Evolutionary conservation across 2,113 vertebrate genomes (phyloP).

Genomic region (Osmerus mordax): DNA sequence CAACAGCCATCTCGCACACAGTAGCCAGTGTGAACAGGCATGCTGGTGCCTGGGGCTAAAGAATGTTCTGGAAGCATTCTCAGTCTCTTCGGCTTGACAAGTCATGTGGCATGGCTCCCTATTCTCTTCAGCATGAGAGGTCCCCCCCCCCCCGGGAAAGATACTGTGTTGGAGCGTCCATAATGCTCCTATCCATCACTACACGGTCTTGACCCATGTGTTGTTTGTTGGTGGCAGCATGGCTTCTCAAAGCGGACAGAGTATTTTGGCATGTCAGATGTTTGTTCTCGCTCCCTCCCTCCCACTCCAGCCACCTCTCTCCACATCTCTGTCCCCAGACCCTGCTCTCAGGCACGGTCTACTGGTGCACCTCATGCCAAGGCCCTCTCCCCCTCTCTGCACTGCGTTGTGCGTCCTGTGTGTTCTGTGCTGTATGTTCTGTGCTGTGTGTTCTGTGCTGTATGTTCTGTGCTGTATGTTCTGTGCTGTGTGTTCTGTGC

Average conservation of each 20-base stretch:
- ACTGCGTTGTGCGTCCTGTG: too few relatives aligned
- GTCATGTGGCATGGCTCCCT: constrained; percentile 26
- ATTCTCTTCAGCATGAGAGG: constrained; percentile 7
- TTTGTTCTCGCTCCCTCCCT: neutral
- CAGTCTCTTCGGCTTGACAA: constrained; percentile 9
- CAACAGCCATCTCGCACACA: neutral
- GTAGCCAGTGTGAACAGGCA: constrained; percentile 3
- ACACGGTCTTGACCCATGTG: too few relatives aligned
- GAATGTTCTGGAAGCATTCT: constrained; percentile 13
- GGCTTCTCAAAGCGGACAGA: too few relatives aligned
- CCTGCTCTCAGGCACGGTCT: neutral
- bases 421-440: too few relatives aligned
- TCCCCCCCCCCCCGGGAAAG: neutral
- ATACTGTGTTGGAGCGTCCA: neutral
- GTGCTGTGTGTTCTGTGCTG: too few relatives aligned
- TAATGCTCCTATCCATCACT: too few relatives aligned
- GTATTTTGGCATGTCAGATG: neutral
- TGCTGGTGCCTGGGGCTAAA: neutral
- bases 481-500: too few relatives aligned
- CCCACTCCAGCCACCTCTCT: too few relatives aligned
- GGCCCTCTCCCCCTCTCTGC: neutral
- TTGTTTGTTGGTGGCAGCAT: too few relatives aligned
- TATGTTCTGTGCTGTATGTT: too few relatives aligned
- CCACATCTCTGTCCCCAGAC: neutral
- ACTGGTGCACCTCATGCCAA: neutral